Percentiles rank a stretch among this genome's conserved stretches.
Conservation (phyloP, 2,113 vertebrate species). For the Syngnathus floridae region DNA sequence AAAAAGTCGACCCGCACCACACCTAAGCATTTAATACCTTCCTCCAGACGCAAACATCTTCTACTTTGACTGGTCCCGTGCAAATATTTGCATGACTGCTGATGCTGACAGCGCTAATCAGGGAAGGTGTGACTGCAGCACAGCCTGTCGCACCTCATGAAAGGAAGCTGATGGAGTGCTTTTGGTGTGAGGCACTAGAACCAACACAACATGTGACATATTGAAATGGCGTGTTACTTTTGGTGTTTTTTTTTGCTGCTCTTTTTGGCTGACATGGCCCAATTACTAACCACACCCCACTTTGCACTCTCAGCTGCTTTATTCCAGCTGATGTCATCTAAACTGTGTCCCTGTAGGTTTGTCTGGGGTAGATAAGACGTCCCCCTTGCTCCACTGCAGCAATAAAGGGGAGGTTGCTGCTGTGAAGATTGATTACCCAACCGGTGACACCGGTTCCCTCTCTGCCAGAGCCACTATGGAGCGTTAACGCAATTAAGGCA, state of each 20-base stretch:
- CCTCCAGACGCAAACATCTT: conserved; percentile 17
- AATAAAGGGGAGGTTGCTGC: conserved; percentile 58
- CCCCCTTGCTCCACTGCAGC: conserved; percentile 41
- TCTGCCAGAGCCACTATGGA: conserved; percentile 52
- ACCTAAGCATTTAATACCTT: conserved; percentile 21
- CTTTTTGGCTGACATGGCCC: conserved; percentile 69
- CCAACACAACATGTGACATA: conserved; percentile 54
- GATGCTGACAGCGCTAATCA: conserved; percentile 25
- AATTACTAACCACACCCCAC: conserved; percentile 66
- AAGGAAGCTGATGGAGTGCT: conserved; percentile 30
- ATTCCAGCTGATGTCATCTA: conserved; percentile 81
- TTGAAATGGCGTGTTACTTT: conserved; percentile 40
- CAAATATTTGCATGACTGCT: conserved; percentile 41
- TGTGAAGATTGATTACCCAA: conserved; percentile 75
- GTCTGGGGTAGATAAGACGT: conserved; percentile 69
- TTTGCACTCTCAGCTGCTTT: conserved; percentile 77
- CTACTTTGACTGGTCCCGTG: conserved; percentile 14
- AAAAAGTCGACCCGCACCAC: conserved; percentile 9
- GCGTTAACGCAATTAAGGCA: conserved; percentile 71
- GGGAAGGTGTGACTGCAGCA: conserved; percentile 21
- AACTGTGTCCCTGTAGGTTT: conserved; percentile 72
- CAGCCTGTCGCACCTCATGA: conserved; percentile 8
- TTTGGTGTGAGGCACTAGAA: conserved; percentile 28
- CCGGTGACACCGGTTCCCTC: conserved; percentile 61
- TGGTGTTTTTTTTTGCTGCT: conserved; percentile 22